These are phyloP conservation scores for Haliclona indistincta DNA, from an alignment of 37 sponge, comb jelly and placozoan genomes.

Conservation along the genomic window DNA sequence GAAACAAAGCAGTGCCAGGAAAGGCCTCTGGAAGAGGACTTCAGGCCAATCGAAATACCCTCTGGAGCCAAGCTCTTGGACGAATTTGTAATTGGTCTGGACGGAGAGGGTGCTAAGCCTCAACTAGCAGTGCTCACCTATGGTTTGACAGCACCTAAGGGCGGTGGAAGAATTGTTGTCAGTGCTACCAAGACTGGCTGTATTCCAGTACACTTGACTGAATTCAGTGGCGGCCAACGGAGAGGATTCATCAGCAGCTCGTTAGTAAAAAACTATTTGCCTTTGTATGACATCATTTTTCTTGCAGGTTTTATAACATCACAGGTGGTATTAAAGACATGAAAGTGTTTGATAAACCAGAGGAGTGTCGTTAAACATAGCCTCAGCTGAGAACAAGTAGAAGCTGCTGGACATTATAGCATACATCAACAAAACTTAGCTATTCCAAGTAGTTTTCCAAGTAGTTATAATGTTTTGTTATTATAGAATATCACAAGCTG, in stretches of 20 bases:
- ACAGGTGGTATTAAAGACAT: conserved; percentile 34
- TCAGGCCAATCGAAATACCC: conserved; percentile 46
- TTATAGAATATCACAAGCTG: too few relatives aligned
- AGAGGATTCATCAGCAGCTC: not conserved
- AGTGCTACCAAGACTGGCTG: not conserved
- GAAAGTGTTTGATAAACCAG: too few relatives aligned
- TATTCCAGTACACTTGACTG: conserved; percentile 3
- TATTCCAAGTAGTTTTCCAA: too few relatives aligned
- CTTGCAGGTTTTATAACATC: conserved; percentile 31
- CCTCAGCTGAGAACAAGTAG: conserved; percentile 16
- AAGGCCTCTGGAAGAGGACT: conserved; percentile 12
- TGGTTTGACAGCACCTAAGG: too few relatives aligned
- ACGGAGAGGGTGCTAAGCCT: too few relatives aligned
- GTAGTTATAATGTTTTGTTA: too few relatives aligned
- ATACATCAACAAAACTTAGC: too few relatives aligned
- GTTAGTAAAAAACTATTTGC: not conserved
- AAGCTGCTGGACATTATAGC: too few relatives aligned
- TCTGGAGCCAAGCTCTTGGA: conserved; percentile 29
- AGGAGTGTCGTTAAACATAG: too few relatives aligned
- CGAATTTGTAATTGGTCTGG: conserved; percentile 33
- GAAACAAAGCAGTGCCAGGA: conserved; percentile 37
- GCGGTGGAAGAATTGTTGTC: too few relatives aligned
- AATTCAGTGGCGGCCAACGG: not conserved
- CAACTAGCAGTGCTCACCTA: too few relatives aligned
- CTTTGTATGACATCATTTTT: not conserved